Evolutionary conservation across 2,888 invertebrate genomes (phyloP).

Genomic region (Thymelicus lineola): DNA sequence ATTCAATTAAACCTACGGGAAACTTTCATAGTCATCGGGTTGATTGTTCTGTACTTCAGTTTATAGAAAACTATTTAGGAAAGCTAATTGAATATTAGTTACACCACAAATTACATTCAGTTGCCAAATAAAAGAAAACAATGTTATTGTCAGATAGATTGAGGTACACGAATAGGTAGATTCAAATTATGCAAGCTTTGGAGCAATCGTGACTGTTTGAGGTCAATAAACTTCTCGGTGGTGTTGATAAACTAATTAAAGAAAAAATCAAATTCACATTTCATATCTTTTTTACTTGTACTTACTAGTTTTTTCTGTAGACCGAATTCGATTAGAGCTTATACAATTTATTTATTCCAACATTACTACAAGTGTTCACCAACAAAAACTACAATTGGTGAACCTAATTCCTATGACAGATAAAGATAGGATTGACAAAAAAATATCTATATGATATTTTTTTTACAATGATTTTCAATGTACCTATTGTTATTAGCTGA

Average conservation of each 20-base stretch:
- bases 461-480: too few relatives aligned
- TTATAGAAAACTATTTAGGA: background rate
- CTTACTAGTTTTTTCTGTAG: background rate
- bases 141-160: background rate
- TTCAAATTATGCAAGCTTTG: slow-evolving; percentile 5
- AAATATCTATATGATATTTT: too few relatives aligned
- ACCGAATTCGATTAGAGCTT: background rate
- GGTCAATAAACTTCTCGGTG: slow-evolving; percentile 2
- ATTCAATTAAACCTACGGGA: too few relatives aligned
- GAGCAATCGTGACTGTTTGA: background rate
- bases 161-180: background rate
- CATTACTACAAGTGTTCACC: too few relatives aligned
- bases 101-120: slow-evolving; percentile 1
- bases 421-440: too few relatives aligned
- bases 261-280: background rate
- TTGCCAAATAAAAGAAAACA: slow-evolving; percentile 1
- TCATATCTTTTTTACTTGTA: too few relatives aligned
- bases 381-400: too few relatives aligned
- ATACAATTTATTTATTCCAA: too few relatives aligned
- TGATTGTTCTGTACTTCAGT: background rate
- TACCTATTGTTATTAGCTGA: too few relatives aligned
- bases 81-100: slow-evolving; percentile 8
- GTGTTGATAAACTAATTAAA: background rate
- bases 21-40: background rate
- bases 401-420: too few relatives aligned